Percentiles rank a stretch among this genome's conserved stretches.
Evolutionary conservation across 2,888 invertebrate genomes (phyloP).

Genomic region (Diachrysia chrysitis): DNA sequence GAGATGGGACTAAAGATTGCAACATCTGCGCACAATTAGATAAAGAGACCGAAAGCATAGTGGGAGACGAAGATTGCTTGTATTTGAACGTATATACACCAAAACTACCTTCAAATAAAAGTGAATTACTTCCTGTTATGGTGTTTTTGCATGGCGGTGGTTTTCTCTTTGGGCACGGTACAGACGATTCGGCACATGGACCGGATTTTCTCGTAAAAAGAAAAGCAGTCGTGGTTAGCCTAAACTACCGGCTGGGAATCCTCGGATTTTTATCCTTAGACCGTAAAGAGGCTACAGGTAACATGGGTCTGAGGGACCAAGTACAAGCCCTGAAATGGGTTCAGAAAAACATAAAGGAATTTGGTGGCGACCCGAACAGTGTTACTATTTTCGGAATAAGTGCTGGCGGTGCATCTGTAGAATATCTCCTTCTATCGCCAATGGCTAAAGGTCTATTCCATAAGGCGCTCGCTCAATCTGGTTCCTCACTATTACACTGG

Average conservation of each 20-base stretch:
- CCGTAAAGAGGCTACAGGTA: conserved; percentile 82
- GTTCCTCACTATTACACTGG: conserved; percentile 85
- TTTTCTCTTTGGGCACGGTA: conserved; percentile 82
- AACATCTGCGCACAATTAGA: conserved; percentile 91
- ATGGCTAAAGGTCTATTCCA: conserved; percentile 86
- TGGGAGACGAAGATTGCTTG: conserved; percentile 91
- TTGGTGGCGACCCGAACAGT: conserved; percentile 84
- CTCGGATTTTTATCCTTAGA: conserved; percentile 82
- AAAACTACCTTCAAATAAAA: conserved; percentile 67
- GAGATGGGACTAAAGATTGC: conserved; percentile 90
- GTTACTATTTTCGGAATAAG: conserved; percentile 88
- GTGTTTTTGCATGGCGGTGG: conserved; percentile 86
- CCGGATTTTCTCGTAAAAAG: conserved; percentile 83
- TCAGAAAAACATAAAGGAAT: conserved; percentile 81
- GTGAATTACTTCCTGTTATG: conserved; percentile 78
- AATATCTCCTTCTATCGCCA: conserved; percentile 81
- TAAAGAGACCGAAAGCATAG: conserved; percentile 82
- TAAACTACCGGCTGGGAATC: conserved; percentile 84
- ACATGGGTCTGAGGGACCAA: conserved; percentile 88
- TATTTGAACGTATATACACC: conserved; percentile 92
- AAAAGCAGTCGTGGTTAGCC: conserved; percentile 79
- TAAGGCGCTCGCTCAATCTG: conserved; percentile 88
- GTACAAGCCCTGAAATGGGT: conserved; percentile 88
- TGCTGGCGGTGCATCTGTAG: conserved; percentile 86
- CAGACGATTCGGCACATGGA: conserved; percentile 77